Evolutionary conservation across 2,888 invertebrate species (phyloP), one percentile per base, ranked within the genome.

Genomic region (Herminia tarsipennalis): DNA sequence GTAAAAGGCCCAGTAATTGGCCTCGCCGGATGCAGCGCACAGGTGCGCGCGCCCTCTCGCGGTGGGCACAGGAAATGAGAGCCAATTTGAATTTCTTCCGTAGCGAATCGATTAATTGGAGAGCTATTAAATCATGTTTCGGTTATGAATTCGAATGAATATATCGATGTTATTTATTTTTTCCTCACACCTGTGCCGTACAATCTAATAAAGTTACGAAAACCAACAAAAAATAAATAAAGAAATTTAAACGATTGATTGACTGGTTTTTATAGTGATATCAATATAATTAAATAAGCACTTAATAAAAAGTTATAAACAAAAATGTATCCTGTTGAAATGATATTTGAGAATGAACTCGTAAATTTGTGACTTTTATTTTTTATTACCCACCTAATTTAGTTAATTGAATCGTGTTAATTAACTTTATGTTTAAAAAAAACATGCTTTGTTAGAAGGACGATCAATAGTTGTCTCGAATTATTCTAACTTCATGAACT

Each of bases 31-130:
- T 84, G 83, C 79, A 73, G 71, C 72, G 66, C 81, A 83, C 87
- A 87, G 87, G 88, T 87, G 85, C 82, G 81, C 79, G 81, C 78
- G 74, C 83, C 80, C 81, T 80, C 83, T 79, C 76, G 78, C 73
- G 78, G 81, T 71, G 67, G 75, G 51, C 65, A 62, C 81, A 77
- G 83, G 83, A 84, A 88, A 83, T 80, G 84, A 83, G 82, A 72
- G 77, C 81, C 83, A 83, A 88, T 88, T 88, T 86, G 78, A 85
- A 87, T 86, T 82, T 86, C 83, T 83, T 84, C 82, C 79, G 73
- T 66, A 73, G 75, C 73, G 73, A 79, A 82, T 82, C 80, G 77
- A 86, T 85, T 86, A 82, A 88, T 87, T 78, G 77, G 75, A 54
- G 67, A 63, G 64, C 69, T 69, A 73, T 73, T 67, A 69, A 69